phyloP scores from a whole-genome alignment of 2,797 vertebrate genomes.

The Selene dorsalis region DNA sequence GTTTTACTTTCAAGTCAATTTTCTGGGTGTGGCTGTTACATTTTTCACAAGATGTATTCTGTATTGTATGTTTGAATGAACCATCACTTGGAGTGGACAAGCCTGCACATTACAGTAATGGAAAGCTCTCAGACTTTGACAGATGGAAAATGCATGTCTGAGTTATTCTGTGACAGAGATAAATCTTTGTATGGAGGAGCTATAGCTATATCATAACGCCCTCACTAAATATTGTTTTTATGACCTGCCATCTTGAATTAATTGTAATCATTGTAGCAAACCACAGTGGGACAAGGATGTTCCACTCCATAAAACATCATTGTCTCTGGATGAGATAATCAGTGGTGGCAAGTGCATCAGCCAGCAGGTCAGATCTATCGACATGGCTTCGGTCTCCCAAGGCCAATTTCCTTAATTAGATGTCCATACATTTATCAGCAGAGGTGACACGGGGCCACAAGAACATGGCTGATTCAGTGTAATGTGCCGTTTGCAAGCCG shows the following conservation, averaged over 20 bases:
- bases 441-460: slow-evolving; percentile 30
- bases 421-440: slow-evolving; percentile 60
- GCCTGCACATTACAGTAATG: slow-evolving; percentile 46
- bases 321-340: slow-evolving; percentile 60
- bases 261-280: slow-evolving; percentile 35
- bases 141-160: slow-evolving; percentile 21
- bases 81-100: slow-evolving; percentile 1
- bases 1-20: slow-evolving; percentile 5
- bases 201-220: slow-evolving; percentile 2
- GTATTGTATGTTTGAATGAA: slow-evolving; percentile 3
- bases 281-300: slow-evolving; percentile 14
- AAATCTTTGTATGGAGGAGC: slow-evolving; percentile 4
- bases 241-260: slow-evolving; percentile 29
- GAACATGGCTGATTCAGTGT: slow-evolving; percentile 50
- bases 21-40: not conserved
- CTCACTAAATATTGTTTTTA: slow-evolving; percentile 47
- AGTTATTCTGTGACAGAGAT: slow-evolving; percentile 29
- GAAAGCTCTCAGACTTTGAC: slow-evolving; percentile 33
- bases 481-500: slow-evolving; percentile 52
- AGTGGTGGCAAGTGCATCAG: slow-evolving; percentile 35
- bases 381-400: slow-evolving; percentile 47
- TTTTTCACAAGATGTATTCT: slow-evolving; percentile 26
- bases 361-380: slow-evolving; percentile 50
- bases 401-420: slow-evolving; percentile 77
- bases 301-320: slow-evolving; percentile 57